Base-by-base conservation (phyloP, 2,113 vertebrate genomes). In the Trichomycterus rosablanca region DNA sequence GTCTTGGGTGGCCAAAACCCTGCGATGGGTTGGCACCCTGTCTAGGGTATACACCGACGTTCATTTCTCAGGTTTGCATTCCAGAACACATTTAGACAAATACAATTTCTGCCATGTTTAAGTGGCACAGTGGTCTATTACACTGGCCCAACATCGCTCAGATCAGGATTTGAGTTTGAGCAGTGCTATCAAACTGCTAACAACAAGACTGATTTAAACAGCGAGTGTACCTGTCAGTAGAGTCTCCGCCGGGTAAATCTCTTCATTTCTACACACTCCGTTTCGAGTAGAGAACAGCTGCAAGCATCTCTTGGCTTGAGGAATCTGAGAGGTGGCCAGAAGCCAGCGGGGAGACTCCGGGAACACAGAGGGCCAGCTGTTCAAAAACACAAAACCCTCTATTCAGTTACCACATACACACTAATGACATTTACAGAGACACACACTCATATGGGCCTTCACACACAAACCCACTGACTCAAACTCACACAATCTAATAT, bases 341-440 rank as follows among this genome's bases (percentile, higher is more conserved):
- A 96, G 89, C 92, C 93, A 95, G 61, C 89, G 84, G 2, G 90
- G 88, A 0, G 92, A 92, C 81, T 95, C 91, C 0, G 89, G 89
- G 71, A 93, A 91, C 59, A 93, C 78, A 0, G 82, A 85, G 0
- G 78, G 83, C 67, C 80, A 91, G 77, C 93, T 96, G 86, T 55
- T 40, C 8, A 66, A 37, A 77, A 34, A 20, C 49, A 57, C 15
- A 37, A 7, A n/a, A 45, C 28, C 10, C 46, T 28, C 40, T 24
- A 35, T 55, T 45, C 39, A 63, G 34, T 55, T 6, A 54, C 19
- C 19, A 24, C 9, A 40, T 9, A 16, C 24, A 34, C 34, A 28
- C 35, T 22, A 57, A 43, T 43, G 23, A 42, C 54, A 30, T 30
- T 39, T 16, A 40, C 32, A 24, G 37, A n/a, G n/a, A n/a, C 12